These are phyloP conservation scores for Phyllotreta striolata DNA, from an alignment of 2,888 invertebrate species.

Conservation along the genomic window DNA sequence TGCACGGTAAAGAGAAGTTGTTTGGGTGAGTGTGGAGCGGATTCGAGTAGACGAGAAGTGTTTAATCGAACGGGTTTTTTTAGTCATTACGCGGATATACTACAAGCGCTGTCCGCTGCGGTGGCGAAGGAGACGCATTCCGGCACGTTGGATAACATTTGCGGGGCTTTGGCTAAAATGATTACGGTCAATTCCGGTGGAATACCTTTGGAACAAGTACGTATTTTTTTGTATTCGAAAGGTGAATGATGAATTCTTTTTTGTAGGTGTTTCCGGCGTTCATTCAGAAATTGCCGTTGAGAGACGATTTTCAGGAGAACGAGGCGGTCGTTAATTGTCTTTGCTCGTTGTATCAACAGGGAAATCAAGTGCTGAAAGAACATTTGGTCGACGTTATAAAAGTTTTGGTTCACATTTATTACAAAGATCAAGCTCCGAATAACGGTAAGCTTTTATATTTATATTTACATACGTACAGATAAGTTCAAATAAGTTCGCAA, in stretches of 20 bases:
- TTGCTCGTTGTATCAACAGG: slow-evolving; percentile 68
- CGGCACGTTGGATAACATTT: slow-evolving; percentile 77
- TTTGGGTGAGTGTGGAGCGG: slow-evolving; percentile 61
- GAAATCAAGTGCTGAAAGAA: slow-evolving; percentile 65
- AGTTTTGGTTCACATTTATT: slow-evolving; percentile 65
- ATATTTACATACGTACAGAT: too few species aligned
- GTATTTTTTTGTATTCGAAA: slow-evolving; percentile 15
- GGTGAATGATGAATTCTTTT: slow-evolving; percentile 17
- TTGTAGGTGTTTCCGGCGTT: slow-evolving; percentile 74
- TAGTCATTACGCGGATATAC: slow-evolving; percentile 71
- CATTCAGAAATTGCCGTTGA: slow-evolving; percentile 74
- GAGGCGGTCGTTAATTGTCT: slow-evolving; percentile 74
- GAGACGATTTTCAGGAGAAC: slow-evolving; percentile 79
- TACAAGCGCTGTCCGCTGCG: slow-evolving; percentile 72
- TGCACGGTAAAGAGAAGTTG: slow-evolving; percentile 70
- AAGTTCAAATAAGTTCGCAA: too few species aligned
- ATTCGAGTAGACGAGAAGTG: too few species aligned
- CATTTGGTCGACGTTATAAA: slow-evolving; percentile 66
- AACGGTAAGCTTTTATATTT: too few species aligned
- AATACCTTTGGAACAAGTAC: slow-evolving; percentile 75
- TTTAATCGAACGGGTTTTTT: too few species aligned
- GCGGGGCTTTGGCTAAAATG: slow-evolving; percentile 78
- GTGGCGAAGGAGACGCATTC: slow-evolving; percentile 71
- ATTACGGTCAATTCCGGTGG: slow-evolving; percentile 70
- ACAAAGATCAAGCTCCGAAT: slow-evolving; percentile 65